Evolutionary conservation across 1,140 invertebrate genomes (phyloP).

Genomic region (Melanaphis sacchari): DNA sequence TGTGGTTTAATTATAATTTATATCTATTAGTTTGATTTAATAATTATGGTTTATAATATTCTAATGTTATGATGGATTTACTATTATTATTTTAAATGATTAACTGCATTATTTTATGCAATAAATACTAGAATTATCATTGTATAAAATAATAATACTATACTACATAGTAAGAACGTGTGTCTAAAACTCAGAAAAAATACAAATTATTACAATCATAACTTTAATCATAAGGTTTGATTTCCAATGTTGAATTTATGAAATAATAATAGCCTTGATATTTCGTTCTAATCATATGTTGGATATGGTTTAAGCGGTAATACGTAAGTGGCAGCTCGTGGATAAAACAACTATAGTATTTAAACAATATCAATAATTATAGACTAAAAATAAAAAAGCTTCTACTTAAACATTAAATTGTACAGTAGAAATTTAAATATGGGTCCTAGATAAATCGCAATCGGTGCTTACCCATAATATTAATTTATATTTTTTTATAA

Average conservation of each 20-base stretch:
- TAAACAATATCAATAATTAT: background rate
- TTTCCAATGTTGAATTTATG: background rate
- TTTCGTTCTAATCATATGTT: background rate
- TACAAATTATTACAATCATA: background rate
- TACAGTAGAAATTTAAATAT: background rate
- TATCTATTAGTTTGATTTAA: background rate
- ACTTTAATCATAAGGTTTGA: background rate
- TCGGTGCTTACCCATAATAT: background rate
- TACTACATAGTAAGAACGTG: background rate
- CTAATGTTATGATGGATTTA: background rate
- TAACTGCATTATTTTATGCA: background rate
- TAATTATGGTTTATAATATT: background rate
- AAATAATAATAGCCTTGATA: constrained; percentile 11
- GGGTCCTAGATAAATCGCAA: background rate
- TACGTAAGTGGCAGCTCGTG: background rate
- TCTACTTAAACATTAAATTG: background rate
- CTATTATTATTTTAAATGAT: background rate
- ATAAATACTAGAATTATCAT: background rate
- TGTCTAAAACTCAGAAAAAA: background rate
- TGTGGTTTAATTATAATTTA: background rate
- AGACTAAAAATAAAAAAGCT: background rate
- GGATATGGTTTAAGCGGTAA: background rate
- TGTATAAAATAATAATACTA: background rate
- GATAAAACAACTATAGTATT: background rate
- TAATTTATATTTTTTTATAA: background rate